phyloP scores from a whole-genome alignment of 1,140 invertebrate species.

The Antheraea mylitta region DNA sequence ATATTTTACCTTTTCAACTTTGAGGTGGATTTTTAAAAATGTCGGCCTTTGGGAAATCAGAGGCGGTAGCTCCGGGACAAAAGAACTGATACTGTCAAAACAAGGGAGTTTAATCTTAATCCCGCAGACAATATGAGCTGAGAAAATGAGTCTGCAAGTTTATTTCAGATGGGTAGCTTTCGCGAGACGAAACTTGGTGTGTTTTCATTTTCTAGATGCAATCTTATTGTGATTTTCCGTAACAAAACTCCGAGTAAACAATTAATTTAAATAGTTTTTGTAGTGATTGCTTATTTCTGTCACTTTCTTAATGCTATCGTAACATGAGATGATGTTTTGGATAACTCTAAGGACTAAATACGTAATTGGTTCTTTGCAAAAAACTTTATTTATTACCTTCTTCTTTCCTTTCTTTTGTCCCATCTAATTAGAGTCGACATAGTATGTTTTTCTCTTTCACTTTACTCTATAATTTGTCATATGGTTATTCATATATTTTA shows the following conservation, averaged over 20 bases:
- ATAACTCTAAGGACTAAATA: background rate
- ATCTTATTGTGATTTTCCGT: slow-evolving; percentile 36
- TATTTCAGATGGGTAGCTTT: slow-evolving; percentile 16
- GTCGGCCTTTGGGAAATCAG: slow-evolving; percentile 70
- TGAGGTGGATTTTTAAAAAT: slow-evolving; percentile 61
- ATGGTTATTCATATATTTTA: too few relatives aligned
- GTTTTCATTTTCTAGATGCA: slow-evolving; percentile 32
- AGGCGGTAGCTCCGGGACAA: slow-evolving; percentile 31
- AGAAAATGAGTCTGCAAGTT: slow-evolving; percentile 11
- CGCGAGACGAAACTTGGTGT: slow-evolving; percentile 15
- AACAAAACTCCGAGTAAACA: slow-evolving; percentile 25
- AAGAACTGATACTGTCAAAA: background rate
- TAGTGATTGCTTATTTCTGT: background rate
- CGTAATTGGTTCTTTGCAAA: background rate
- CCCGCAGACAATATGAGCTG: slow-evolving; percentile 6
- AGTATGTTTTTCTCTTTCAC: too few relatives aligned
- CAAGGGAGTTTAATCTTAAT: slow-evolving; percentile 13
- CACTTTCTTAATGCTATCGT: background rate
- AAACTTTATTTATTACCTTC: background rate
- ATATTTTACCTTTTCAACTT: slow-evolving; percentile 47
- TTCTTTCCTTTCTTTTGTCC: too few relatives aligned
- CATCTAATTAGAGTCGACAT: too few relatives aligned
- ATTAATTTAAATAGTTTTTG: slow-evolving; percentile 23
- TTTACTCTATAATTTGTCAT: too few relatives aligned
- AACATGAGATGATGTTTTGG: background rate